Evolutionary conservation across 2,113 vertebrate genomes (phyloP), one percentile per base, ranked within the genome.

Genomic region (Isichthys henryi): DNA sequence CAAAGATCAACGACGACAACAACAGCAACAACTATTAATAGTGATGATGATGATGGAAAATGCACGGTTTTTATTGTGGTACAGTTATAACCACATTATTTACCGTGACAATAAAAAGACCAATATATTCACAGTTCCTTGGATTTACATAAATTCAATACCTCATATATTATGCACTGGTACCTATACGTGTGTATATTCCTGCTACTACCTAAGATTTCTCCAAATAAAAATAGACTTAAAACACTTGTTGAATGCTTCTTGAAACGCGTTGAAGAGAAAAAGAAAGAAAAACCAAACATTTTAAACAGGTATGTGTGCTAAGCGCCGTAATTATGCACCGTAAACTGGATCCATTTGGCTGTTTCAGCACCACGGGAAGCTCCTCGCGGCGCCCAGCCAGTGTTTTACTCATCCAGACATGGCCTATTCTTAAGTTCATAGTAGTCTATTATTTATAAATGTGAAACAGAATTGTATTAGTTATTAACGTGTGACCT

Each of bases 301-400:
- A 74, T 74, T 15, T 77, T 39, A 35, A 77, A 77, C 70, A 39
- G 70, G 31, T 39, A 15, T 77, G 21, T 77, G 21, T 84, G 43
- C 39, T 82, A 10, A 48, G 43, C 77, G 5, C 31, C 35, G 35
- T 43, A 82, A 82, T 43, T 8, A 45, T 82, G 31, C 21, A 84
- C 19, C 9, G 82, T 84, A 84, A 86, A 23, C 49, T 53, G 2
- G 7, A 10, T 77, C 19, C 15, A 19, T 15, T 50, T 48, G 15
- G 4, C 39, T 23, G 90, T 49, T 95, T 96, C 95, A 96, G 96
- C 90, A 96, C 95, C 95, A 89, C 9, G 94, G 95, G 94, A 93
- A 96, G 95, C 92, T 21, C 82, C 82, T 48, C 35, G 4, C 17
- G 1, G 82, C 39, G 82, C 90, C 86, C 80, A 70, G 27, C 13